Evolutionary conservation across 2,888 invertebrate genomes (phyloP).

Genomic region (Mimas tiliae): DNA sequence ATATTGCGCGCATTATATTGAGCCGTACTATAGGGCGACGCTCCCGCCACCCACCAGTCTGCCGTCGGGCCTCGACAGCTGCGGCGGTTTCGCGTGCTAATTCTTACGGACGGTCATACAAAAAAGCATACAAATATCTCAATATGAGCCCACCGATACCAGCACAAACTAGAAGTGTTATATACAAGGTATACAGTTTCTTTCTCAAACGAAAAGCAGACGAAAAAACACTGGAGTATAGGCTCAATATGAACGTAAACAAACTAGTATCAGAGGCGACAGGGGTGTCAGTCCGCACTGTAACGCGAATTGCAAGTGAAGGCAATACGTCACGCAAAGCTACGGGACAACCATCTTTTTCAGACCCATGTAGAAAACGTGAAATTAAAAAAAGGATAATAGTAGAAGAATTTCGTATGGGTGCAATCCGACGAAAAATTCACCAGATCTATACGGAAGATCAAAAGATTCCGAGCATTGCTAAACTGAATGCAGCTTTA

Average conservation of each 20-base stretch:
- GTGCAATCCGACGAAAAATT: slow-evolving; percentile 22
- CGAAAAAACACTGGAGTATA: slow-evolving; percentile 12
- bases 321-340: neutral
- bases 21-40: neutral
- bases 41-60: slow-evolving; percentile 1
- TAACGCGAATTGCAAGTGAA: slow-evolving; percentile 18
- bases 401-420: slow-evolving; percentile 3
- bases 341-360: neutral
- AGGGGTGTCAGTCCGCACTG: slow-evolving; percentile 17
- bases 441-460: slow-evolving; percentile 22
- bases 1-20: neutral
- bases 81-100: neutral
- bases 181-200: slow-evolving; percentile 19
- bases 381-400: slow-evolving; percentile 6
- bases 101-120: neutral
- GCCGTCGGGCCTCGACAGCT: neutral
- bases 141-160: slow-evolving; percentile 19
- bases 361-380: neutral
- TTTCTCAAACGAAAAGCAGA: slow-evolving; percentile 18
- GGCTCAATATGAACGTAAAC: slow-evolving; percentile 8
- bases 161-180: slow-evolving; percentile 10
- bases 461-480: slow-evolving; percentile 22
- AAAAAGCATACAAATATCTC: neutral
- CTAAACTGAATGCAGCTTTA: slow-evolving; percentile 10
- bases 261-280: slow-evolving; percentile 24